These are phyloP conservation scores for Opisthocomus hoazin DNA, from an alignment of 2,113 vertebrate genomes.

Conservation along the genomic window DNA sequence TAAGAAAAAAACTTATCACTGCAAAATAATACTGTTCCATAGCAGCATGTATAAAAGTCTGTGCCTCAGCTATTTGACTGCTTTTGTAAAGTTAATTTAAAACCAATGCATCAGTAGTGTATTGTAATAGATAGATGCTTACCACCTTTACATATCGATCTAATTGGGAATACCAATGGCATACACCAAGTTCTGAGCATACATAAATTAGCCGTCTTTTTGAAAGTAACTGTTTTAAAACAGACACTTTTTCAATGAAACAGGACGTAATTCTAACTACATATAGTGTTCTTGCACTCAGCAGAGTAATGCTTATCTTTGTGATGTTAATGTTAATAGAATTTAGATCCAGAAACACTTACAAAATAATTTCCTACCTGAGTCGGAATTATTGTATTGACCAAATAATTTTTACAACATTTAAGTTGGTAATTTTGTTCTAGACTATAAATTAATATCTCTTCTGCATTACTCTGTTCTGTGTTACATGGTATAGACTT, in stretches of 20 bases:
- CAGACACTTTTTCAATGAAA: neutral
- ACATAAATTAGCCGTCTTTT: neutral
- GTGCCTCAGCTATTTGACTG: neutral
- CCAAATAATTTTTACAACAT: conserved; percentile 13
- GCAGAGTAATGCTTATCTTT: neutral
- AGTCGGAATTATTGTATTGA: neutral
- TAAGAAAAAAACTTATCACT: neutral
- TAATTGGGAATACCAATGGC: neutral
- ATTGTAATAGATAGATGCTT: neutral
- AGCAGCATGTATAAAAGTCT: neutral
- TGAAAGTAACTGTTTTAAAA: neutral
- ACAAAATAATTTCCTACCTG: conserved; percentile 16
- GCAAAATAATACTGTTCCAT: neutral
- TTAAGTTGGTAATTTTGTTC: conserved; percentile 26
- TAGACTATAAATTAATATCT: conserved; percentile 40
- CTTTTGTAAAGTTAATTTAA: neutral
- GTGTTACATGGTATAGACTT: conserved; percentile 53
- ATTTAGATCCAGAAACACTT: neutral
- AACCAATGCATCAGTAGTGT: neutral
- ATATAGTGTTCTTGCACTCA: neutral
- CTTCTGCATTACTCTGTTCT: conserved; percentile 14
- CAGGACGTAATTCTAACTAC: neutral
- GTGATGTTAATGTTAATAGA: neutral
- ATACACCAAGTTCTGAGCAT: neutral
- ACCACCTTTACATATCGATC: neutral